phyloP scores from a whole-genome alignment of 2,113 vertebrate species.

The Atlantisia rogersi region DNA sequence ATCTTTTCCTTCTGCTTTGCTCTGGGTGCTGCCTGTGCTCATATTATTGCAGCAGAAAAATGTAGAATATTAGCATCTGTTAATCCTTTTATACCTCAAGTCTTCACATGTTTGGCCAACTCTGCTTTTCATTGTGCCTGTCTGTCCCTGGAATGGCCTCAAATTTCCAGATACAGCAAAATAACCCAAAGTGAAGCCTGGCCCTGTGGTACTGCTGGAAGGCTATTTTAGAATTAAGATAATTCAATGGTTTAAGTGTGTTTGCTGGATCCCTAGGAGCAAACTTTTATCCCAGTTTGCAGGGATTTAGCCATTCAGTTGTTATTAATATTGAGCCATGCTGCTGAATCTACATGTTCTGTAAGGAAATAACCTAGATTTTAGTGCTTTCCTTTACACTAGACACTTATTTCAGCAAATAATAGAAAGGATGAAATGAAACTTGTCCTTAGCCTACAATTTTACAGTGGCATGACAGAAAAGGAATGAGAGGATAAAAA shows the following conservation, averaged over 20 bases:
- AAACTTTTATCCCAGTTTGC: conserved; percentile 53
- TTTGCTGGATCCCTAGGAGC: conserved; percentile 31
- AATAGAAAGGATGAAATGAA: background rate
- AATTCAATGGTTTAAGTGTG: conserved; percentile 3
- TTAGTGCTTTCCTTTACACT: background rate
- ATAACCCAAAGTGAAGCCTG: background rate
- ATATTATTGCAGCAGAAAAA: conserved; percentile 1
- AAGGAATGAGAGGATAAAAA: background rate
- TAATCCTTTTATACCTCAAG: conserved; percentile 51
- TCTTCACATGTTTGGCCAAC: conserved; percentile 18
- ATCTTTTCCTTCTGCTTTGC: background rate
- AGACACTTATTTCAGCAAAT: background rate
- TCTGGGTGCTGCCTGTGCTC: conserved; percentile 5
- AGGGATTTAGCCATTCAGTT: conserved; percentile 28
- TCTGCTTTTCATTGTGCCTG: background rate
- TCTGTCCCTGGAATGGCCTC: background rate
- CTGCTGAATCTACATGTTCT: conserved; percentile 47
- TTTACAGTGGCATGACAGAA: background rate
- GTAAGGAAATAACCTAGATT: conserved; percentile 44
- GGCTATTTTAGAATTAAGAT: conserved; percentile 3
- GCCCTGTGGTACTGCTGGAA: background rate
- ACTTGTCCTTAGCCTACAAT: background rate
- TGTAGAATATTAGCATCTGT: conserved; percentile 23
- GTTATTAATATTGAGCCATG: conserved; percentile 29
- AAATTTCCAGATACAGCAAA: conserved; percentile 27